Conservation (phyloP, 2,113 vertebrate genomes). For the Laticauda colubrina region DNA sequence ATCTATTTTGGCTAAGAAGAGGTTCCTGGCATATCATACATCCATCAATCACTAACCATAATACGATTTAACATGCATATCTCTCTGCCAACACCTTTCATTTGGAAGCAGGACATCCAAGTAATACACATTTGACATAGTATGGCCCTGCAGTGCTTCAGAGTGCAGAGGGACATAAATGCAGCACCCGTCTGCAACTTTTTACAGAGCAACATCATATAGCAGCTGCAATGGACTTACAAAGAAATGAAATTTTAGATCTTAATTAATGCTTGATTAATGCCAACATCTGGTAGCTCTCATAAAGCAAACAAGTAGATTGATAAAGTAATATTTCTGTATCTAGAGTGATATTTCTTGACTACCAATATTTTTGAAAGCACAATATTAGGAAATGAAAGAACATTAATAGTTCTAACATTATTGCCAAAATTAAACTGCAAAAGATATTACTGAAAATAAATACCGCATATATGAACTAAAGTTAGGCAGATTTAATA, state of each 20-base stretch:
- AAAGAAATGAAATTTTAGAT: neutral
- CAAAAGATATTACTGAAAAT: neutral
- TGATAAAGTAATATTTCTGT: conserved; percentile 20
- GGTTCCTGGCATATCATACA: neutral
- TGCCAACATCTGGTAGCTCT: conserved; percentile 28
- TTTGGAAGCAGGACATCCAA: neutral
- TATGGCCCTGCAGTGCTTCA: neutral
- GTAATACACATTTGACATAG: neutral
- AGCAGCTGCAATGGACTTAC: neutral
- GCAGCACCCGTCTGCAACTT: neutral
- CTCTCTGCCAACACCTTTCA: neutral
- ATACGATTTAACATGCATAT: neutral
- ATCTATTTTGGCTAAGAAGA: neutral
- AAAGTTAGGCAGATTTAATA: neutral
- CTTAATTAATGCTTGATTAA: conserved; percentile 18
- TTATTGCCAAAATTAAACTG: neutral
- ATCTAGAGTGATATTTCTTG: conserved; percentile 28
- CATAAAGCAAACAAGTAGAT: conserved; percentile 32
- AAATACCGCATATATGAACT: neutral
- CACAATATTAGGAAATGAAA: neutral
- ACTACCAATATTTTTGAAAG: conserved; percentile 30
- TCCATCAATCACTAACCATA: neutral
- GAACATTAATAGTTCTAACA: neutral
- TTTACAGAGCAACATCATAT: neutral
- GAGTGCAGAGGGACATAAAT: neutral